These are phyloP conservation scores for Hydraecia micacea DNA, from an alignment of 2,888 invertebrate genomes.

Conservation along the genomic window DNA sequence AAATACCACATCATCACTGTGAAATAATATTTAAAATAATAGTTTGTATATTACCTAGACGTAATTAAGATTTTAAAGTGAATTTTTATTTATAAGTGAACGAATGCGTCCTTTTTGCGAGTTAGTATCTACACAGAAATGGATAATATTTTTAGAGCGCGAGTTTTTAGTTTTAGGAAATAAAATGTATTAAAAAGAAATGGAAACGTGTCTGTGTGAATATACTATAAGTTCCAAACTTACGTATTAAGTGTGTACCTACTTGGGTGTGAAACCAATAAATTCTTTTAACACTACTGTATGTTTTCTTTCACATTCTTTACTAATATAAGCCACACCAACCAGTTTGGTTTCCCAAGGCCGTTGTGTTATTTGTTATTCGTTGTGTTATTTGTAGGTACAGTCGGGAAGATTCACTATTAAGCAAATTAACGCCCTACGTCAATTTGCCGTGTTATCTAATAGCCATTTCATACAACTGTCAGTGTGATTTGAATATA, in stretches of 20 bases:
- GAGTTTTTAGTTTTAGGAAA: constrained; percentile 35
- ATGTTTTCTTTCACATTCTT: constrained; percentile 12
- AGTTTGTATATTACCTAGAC: constrained; percentile 54
- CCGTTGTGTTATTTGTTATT: neutral
- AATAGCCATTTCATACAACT: neutral
- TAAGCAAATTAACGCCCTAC: neutral
- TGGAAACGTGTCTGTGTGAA: constrained; percentile 52
- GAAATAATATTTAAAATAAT: constrained; percentile 73
- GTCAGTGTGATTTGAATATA: neutral
- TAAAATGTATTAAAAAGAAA: constrained; percentile 48
- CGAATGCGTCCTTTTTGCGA: constrained; percentile 27
- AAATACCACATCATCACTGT: constrained; percentile 83
- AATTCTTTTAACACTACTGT: constrained; percentile 59
- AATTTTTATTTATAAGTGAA: constrained; percentile 41
- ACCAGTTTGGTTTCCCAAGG: neutral
- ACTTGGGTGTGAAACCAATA: constrained; percentile 62
- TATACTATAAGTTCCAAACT: constrained; percentile 52
- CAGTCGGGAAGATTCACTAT: neutral
- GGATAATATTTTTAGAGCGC: constrained; percentile 32
- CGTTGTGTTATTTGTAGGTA: neutral
- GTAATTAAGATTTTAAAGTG: constrained; percentile 45
- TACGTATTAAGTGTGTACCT: constrained; percentile 41
- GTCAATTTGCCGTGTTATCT: neutral
- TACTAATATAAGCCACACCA: neutral
- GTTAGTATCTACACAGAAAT: constrained; percentile 4